Evolutionary conservation across 2,888 invertebrate genomes (phyloP).

Genomic region (Ormyrus nitidulus): DNA sequence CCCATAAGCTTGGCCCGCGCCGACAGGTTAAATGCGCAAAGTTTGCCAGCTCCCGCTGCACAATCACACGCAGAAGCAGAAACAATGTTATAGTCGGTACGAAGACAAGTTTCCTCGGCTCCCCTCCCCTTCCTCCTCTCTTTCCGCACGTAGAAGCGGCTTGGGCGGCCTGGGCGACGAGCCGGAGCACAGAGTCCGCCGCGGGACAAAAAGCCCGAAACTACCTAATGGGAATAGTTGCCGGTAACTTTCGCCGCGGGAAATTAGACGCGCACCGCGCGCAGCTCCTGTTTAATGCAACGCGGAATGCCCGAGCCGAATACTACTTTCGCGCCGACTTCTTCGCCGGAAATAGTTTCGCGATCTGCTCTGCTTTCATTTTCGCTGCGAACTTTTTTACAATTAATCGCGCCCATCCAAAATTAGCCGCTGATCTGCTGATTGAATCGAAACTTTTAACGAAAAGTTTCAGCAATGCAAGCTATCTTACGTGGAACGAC

Average conservation of each 20-base stretch:
- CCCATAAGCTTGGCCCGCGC: constrained; percentile 48
- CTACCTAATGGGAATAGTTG: constrained; percentile 70
- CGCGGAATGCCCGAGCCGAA: constrained; percentile 49
- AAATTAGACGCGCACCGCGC: constrained; percentile 62
- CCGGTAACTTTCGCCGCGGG: constrained; percentile 60
- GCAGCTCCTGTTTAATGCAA: constrained; percentile 59
- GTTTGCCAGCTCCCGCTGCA: constrained; percentile 61
- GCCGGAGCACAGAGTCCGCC: neutral
- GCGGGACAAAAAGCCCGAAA: constrained; percentile 63
- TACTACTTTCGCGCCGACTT: neutral
- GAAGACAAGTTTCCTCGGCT: constrained; percentile 34
- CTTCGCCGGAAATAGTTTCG: constrained; percentile 49
- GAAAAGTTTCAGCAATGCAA: too few relatives aligned
- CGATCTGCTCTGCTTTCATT: neutral
- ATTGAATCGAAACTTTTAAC: too few relatives aligned
- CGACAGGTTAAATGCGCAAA: constrained; percentile 68
- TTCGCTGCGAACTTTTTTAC: too few relatives aligned
- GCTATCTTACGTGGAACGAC: too few relatives aligned
- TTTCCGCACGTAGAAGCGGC: neutral
- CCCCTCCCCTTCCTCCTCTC: neutral
- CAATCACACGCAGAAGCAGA: constrained; percentile 63
- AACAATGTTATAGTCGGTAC: constrained; percentile 61
- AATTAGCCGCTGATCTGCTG: too few relatives aligned
- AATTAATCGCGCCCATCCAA: too few relatives aligned
- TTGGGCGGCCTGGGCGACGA: neutral